Evolutionary conservation across 2,888 invertebrate genomes (phyloP), one percentile per base, ranked within the genome.

Genomic region (Labia minor): DNA sequence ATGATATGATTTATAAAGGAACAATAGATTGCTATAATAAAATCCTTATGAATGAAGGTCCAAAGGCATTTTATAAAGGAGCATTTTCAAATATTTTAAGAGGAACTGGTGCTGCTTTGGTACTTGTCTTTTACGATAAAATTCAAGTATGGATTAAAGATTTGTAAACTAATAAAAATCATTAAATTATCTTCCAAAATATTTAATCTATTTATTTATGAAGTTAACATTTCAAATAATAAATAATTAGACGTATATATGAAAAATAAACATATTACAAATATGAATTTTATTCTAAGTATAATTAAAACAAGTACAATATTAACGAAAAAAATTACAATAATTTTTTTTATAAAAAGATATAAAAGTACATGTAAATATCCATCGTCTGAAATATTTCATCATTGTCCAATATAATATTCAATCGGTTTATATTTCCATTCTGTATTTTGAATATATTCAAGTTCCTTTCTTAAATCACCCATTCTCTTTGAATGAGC

Each of bases 341-440:
- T n/a, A n/a, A n/a, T n/a, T n/a, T n/a, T n/a, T n/a, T n/a, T n/a
- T n/a, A n/a, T 33, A 33, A 33, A 33, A 33, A 33, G 11, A 33
- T 33, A 8, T 33, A 33, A 33, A 33, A 8, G 11, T 8, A 33
- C 33, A 33, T 33, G 11, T 8, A 8, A 8, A 33, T 33, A 33
- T 33, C 11, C 11, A 11, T n/a, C n/a, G n/a, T n/a, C n/a, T n/a
- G n/a, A n/a, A n/a, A n/a, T n/a, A n/a, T n/a, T n/a, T n/a, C n/a
- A 26, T 49, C n/a, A 73, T 73, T 85, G 85, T 19, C 83, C 82
- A 75, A 85, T 82, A 68, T 83, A 86, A 76, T 85, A 87, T 70
- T 89, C 88, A 72, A 85, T 81, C 61, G 83, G 78, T 65, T 88
- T 86, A 79, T 87, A 90, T 77, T 87, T 86, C 91, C 91, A 91